Evolutionary conservation across 2,797 vertebrate species (phyloP).

Genomic region (Chloroceryle inda): DNA sequence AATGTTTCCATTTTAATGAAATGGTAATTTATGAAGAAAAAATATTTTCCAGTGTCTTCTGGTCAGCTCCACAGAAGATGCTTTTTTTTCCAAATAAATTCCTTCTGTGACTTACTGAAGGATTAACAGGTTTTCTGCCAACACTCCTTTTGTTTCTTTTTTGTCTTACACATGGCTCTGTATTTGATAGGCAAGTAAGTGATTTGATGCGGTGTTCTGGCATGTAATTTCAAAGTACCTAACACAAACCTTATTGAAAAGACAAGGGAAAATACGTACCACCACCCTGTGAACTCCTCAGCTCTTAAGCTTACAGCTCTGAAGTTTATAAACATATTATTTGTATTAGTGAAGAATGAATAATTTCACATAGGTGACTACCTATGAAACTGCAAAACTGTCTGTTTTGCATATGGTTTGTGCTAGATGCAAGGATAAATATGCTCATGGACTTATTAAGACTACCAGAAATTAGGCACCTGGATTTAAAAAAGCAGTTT

Average conservation of each 20-base stretch:
- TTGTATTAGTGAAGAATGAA: neutral
- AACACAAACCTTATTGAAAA: neutral
- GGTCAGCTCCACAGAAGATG: neutral
- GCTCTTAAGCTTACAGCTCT: neutral
- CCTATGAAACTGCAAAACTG: neutral
- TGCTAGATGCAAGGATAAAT: neutral
- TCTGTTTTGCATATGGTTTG: neutral
- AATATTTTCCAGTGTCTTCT: neutral
- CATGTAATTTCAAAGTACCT: neutral
- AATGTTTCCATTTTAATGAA: conserved; percentile 13
- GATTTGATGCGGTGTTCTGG: neutral
- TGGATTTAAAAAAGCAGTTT: neutral
- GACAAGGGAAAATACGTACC: neutral
- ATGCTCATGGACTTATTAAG: neutral
- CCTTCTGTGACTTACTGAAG: neutral
- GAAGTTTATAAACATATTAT: neutral
- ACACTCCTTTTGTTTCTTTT: neutral
- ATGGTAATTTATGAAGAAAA: neutral
- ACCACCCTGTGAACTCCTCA: neutral
- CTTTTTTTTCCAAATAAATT: neutral
- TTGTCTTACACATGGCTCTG: neutral
- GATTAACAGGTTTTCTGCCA: neutral
- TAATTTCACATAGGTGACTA: neutral
- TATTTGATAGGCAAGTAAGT: neutral
- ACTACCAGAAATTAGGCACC: neutral